phyloP scores from a whole-genome alignment of 2,797 vertebrate species.

The Periophthalmus magnuspinnatus region DNA sequence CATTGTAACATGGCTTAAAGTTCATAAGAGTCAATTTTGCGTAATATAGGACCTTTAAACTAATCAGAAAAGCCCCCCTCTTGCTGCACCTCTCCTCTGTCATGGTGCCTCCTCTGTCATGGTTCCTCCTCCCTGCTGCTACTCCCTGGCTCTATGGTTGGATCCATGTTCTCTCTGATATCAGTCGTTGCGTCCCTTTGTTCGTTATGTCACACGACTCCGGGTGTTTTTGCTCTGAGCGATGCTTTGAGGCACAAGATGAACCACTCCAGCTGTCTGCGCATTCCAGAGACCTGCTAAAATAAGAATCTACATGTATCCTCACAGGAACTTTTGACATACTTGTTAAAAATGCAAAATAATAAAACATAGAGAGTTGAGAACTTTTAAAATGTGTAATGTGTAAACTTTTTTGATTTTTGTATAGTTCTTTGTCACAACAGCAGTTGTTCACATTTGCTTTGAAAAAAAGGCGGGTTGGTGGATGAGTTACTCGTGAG shows the following conservation, averaged over 20 bases:
- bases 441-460: neutral
- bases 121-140: neutral
- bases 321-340: neutral
- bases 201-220: constrained; percentile 21
- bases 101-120: neutral
- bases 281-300: neutral
- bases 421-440: neutral
- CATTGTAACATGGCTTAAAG: too few species aligned
- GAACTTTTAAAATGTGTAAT: neutral
- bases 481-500: too few species aligned
- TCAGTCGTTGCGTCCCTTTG: constrained; percentile 2
- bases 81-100: too few species aligned
- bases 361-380: neutral
- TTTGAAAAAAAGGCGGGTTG: too few species aligned
- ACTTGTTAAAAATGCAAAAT: neutral
- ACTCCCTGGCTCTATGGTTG: constrained; percentile 15
- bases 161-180: constrained; percentile 12
- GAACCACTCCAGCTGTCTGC: constrained; percentile 3
- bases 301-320: neutral
- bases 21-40: too few species aligned
- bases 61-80: too few species aligned
- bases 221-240: constrained; percentile 1
- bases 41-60: too few species aligned
- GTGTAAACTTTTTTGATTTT: neutral
- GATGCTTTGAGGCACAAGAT: constrained; percentile 13